Evolutionary conservation across 1,140 invertebrate genomes (phyloP).

Genomic region (Leguminivora glycinivorella): DNA sequence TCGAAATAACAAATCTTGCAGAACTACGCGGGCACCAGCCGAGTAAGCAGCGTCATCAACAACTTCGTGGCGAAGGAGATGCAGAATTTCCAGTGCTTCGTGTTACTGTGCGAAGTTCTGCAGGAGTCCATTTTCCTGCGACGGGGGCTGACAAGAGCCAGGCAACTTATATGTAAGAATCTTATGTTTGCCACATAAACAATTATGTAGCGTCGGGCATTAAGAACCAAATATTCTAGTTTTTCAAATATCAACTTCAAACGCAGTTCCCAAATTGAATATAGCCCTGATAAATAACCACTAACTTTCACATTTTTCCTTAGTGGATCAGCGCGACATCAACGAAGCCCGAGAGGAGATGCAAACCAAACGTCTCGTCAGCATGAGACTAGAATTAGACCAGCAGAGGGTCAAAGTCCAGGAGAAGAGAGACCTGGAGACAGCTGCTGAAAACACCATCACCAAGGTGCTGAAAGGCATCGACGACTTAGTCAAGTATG

Average conservation of each 20-base stretch:
- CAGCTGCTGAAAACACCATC: constrained; percentile 51
- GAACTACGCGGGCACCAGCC: constrained; percentile 80
- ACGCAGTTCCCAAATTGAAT: too few species aligned
- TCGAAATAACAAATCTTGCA: too few species aligned
- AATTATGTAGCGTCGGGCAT: too few species aligned
- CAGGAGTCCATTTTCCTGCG: constrained; percentile 81
- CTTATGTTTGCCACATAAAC: too few species aligned
- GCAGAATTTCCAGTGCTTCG: constrained; percentile 91
- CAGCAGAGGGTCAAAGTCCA: constrained; percentile 37
- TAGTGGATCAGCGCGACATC: constrained; percentile 67
- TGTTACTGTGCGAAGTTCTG: constrained; percentile 90
- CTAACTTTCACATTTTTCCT: neutral
- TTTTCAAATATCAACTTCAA: too few species aligned
- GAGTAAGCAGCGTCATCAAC: constrained; percentile 83
- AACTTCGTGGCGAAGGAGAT: constrained; percentile 87
- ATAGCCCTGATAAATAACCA: too few species aligned
- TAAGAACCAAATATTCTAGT: too few species aligned
- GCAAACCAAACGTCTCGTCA: constrained; percentile 46
- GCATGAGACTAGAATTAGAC: constrained; percentile 39
- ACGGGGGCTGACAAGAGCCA: constrained; percentile 57
- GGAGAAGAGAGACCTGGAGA: constrained; percentile 44
- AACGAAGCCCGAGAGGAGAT: constrained; percentile 60
- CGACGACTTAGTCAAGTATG: constrained; percentile 63
- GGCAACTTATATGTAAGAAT: constrained; percentile 68
- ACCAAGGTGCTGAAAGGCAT: constrained; percentile 60